Evolutionary conservation across 2,113 vertebrate genomes (phyloP).

Genomic region (Tetrax tetrax): DNA sequence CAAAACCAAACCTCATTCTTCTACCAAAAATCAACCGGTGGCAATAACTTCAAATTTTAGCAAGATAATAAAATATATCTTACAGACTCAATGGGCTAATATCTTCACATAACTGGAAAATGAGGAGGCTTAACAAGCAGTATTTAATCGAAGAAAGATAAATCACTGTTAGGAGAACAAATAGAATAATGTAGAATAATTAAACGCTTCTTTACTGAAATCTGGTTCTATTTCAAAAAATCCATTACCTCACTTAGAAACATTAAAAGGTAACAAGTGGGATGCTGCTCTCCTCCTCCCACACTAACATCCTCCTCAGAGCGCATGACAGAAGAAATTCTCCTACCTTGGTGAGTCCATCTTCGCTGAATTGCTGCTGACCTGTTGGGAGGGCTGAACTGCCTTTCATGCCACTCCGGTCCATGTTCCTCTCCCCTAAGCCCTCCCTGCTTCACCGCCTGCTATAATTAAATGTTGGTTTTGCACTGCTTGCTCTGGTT

Average conservation of each 20-base stretch:
- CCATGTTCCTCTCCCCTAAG: background rate
- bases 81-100: background rate
- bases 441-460: background rate
- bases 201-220: background rate
- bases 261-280: background rate
- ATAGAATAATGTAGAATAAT: background rate
- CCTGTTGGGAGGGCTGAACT: background rate
- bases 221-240: background rate
- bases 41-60: background rate
- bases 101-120: background rate
- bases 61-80: background rate
- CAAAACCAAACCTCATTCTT: background rate
- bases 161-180: background rate
- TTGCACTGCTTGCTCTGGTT: background rate
- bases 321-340: accelerated
- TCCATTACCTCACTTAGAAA: background rate
- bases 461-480: background rate
- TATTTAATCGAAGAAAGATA: background rate
- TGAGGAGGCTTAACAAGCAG: background rate
- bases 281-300: background rate
- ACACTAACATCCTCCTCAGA: background rate
- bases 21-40: background rate
- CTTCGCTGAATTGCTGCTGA: background rate
- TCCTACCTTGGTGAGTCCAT: background rate
- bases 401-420: too few relatives aligned